phyloP scores from a whole-genome alignment of 1,140 invertebrate species.

The Carposina sasakii region DNA sequence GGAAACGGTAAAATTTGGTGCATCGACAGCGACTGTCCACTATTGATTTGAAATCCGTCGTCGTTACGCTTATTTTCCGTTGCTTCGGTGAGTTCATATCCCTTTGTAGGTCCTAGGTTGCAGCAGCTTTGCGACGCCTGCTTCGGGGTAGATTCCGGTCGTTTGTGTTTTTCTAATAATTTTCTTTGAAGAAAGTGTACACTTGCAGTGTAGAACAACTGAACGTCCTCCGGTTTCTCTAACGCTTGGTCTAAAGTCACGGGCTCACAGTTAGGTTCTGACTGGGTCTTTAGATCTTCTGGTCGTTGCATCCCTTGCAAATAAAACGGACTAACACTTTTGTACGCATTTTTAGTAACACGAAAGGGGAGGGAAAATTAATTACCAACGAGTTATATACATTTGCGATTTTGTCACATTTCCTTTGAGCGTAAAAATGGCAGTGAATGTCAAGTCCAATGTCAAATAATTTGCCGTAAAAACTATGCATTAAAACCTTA shows the following conservation, averaged over 20 bases:
- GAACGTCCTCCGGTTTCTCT: conserved; percentile 35
- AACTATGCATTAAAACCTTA: no score
- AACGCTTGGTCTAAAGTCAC: conserved; percentile 21
- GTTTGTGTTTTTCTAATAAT: conserved; percentile 41
- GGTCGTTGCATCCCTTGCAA: conserved; percentile 37
- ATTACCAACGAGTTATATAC: no score
- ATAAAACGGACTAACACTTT: conserved; percentile 6
- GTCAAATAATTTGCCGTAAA: no score
- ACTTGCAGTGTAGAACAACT: conserved; percentile 50
- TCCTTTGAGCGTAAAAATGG: no score
- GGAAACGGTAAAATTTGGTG: conserved; percentile 53
- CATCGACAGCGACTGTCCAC: conserved; percentile 33
- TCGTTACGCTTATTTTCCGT: no score
- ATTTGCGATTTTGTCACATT: no score
- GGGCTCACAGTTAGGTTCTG: conserved; percentile 8
- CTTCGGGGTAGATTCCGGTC: conserved; percentile 17
- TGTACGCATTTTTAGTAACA: conserved; percentile 9
- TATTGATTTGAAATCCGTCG: neutral
- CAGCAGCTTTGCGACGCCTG: conserved; percentile 34
- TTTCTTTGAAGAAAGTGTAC: conserved; percentile 49
- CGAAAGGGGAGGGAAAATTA: no score
- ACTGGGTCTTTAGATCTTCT: conserved; percentile 10
- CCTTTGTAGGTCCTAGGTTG: no score
- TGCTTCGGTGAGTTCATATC: no score
- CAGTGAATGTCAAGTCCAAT: no score